Percentiles rank a stretch among this genome's conserved stretches.
phyloP scores from a whole-genome alignment of 2,113 vertebrate genomes.

The Oncorhynchus kisutch region DNA sequence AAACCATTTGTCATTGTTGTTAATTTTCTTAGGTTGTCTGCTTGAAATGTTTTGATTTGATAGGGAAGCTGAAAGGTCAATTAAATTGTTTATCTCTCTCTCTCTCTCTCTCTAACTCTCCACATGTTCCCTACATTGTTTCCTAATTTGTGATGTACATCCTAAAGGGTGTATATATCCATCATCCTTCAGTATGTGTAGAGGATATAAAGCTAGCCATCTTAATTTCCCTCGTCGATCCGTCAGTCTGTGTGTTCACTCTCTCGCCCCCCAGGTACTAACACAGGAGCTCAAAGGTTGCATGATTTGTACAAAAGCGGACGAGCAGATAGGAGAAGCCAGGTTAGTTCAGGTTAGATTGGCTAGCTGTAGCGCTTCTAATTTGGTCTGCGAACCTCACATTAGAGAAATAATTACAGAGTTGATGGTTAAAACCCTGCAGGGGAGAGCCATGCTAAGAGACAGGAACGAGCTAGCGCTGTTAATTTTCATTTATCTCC shows the following conservation, averaged over 20 bases:
- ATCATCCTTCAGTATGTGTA: not conserved
- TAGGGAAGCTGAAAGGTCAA: too few relatives aligned
- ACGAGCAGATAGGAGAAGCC: conserved; percentile 38
- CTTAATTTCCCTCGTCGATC: conserved; percentile 73
- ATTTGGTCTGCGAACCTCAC: conserved; percentile 51
- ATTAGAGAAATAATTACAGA: conserved; percentile 67
- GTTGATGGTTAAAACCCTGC: conserved; percentile 60
- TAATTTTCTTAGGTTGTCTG: too few relatives aligned
- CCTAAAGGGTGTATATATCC: not conserved
- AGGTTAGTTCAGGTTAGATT: conserved; percentile 41
- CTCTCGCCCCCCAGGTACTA: conserved; percentile 59
- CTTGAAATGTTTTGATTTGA: too few relatives aligned
- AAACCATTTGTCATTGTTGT: too few relatives aligned
- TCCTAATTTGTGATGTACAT: conserved; percentile 26
- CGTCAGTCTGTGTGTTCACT: too few relatives aligned
- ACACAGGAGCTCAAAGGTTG: conserved; percentile 55
- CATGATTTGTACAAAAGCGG: conserved; percentile 37
- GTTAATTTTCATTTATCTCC: conserved; percentile 75
- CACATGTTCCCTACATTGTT: too few relatives aligned
- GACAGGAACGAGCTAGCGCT: conserved; percentile 25
- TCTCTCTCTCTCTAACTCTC: conserved; percentile 3
- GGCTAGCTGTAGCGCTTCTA: conserved; percentile 41
- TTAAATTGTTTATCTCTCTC: too few relatives aligned
- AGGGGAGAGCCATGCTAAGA: conserved; percentile 63
- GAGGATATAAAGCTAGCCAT: not conserved